Percentiles rank a stretch among this genome's conserved stretches.
phyloP scores from a whole-genome alignment of 2,797 vertebrate genomes.

The Mycteria americana region DNA sequence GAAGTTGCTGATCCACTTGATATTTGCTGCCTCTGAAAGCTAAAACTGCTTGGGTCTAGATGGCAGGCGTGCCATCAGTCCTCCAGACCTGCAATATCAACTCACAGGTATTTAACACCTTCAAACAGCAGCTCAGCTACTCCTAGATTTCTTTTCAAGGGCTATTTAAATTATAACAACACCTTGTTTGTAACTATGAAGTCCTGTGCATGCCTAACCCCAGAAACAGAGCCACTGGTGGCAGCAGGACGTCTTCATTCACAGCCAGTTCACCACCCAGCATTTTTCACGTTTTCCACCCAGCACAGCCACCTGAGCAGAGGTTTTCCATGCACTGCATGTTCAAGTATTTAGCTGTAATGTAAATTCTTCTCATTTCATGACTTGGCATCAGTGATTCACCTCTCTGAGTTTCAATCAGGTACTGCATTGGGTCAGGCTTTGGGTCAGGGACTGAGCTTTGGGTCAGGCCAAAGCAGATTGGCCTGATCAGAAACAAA shows the following conservation, averaged over 20 bases:
- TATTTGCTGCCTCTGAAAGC: not conserved
- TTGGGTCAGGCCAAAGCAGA: not conserved
- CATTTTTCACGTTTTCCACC: not conserved
- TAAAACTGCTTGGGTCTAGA: not conserved
- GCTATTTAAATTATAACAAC: not conserved
- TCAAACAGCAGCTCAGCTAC: not conserved
- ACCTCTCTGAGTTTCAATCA: not conserved
- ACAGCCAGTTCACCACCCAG: not conserved
- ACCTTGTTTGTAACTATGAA: not conserved
- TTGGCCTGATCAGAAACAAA: not conserved
- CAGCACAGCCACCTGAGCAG: not conserved
- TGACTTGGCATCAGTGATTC: not conserved
- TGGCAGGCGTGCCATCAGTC: not conserved
- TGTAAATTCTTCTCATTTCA: not conserved
- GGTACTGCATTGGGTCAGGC: not conserved
- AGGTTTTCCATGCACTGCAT: not conserved
- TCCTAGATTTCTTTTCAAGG: not conserved
- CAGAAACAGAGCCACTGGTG: not conserved
- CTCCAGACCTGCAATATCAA: fast-evolving
- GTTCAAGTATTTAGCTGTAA: not conserved
- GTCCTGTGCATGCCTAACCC: not conserved
- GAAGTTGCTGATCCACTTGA: not conserved
- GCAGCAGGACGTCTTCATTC: not conserved
- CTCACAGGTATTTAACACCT: not conserved
- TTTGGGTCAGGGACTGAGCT: not conserved